phyloP scores from a whole-genome alignment of 2,888 invertebrate genomes.

The Tipula helvola region DNA sequence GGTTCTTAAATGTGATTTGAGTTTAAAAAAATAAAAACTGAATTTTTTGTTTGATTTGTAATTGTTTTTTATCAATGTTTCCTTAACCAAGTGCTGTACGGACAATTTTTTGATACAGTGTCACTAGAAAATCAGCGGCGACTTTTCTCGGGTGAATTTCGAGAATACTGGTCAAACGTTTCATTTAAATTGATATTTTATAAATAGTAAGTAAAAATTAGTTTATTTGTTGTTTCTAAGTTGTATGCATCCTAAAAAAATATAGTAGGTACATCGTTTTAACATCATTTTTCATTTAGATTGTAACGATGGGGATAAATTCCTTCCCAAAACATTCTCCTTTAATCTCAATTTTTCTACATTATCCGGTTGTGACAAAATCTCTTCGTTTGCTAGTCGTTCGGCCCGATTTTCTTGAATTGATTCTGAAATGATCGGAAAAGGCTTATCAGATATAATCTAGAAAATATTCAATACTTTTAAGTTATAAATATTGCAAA shows the following conservation, averaged over 20 bases:
- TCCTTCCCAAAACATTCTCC: slow-evolving; percentile 50
- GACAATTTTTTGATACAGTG: no score
- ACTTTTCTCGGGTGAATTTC: no score
- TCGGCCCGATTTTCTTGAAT: slow-evolving; percentile 63
- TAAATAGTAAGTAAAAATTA: not conserved
- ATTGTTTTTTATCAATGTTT: no score
- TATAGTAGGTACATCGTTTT: not conserved
- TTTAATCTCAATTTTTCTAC: slow-evolving; percentile 56
- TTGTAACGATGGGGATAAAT: slow-evolving; percentile 51
- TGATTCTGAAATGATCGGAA: slow-evolving; percentile 40
- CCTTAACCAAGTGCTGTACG: no score
- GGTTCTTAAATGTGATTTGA: no score
- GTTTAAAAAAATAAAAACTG: no score
- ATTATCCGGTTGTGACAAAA: slow-evolving; percentile 43
- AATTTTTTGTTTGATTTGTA: no score
- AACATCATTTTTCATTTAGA: slow-evolving; percentile 18
- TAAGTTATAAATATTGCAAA: not conserved
- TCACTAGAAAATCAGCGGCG: no score
- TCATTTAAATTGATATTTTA: no score
- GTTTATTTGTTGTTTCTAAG: not conserved
- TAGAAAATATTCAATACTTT: not conserved
- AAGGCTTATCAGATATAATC: not conserved
- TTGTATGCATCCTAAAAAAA: not conserved
- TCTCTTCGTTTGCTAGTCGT: slow-evolving; percentile 46
- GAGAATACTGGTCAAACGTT: no score